Conservation (phyloP, 23 tunicate species). For the Trididemnum nubilum region DNA sequence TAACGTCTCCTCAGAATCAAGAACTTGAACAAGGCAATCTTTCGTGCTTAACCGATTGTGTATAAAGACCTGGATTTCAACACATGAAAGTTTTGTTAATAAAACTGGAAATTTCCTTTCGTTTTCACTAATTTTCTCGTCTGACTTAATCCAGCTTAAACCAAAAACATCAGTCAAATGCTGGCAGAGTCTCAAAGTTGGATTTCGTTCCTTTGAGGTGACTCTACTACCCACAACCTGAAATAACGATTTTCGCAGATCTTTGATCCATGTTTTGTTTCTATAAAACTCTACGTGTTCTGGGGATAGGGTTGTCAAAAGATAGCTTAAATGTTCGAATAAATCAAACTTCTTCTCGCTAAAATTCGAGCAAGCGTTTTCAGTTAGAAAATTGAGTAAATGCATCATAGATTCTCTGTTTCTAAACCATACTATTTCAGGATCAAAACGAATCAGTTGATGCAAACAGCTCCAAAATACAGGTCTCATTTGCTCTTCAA, state of each 20-base stretch:
- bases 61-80: conserved; percentile 40
- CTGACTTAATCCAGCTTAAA: conserved; percentile 21
- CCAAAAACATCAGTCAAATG: conserved; percentile 17
- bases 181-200: conserved; percentile 36
- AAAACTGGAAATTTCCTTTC: conserved; percentile 46
- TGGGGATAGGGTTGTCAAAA: conserved; percentile 16
- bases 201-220: conserved; percentile 31
- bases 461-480: conserved; percentile 24
- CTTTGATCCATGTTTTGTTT: conserved; percentile 32
- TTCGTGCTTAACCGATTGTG: neutral
- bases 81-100: conserved; percentile 32
- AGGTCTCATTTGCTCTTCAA: neutral
- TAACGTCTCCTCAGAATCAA: neutral
- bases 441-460: conserved; percentile 8
- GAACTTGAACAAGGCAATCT: neutral
- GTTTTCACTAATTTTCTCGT: neutral
- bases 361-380: conserved; percentile 2
- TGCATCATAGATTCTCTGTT: neutral
- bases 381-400: conserved; percentile 16
- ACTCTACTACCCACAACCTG: conserved; percentile 62
- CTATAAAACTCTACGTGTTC: neutral
- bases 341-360: conserved; percentile 40
- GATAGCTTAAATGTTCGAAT: neutral
- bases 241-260: conserved; percentile 9
- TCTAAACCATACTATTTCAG: neutral